These are phyloP conservation scores for Lytechinus pictus DNA, from an alignment of 35 echinoderm and acorn worm species.

Conservation along the genomic window DNA sequence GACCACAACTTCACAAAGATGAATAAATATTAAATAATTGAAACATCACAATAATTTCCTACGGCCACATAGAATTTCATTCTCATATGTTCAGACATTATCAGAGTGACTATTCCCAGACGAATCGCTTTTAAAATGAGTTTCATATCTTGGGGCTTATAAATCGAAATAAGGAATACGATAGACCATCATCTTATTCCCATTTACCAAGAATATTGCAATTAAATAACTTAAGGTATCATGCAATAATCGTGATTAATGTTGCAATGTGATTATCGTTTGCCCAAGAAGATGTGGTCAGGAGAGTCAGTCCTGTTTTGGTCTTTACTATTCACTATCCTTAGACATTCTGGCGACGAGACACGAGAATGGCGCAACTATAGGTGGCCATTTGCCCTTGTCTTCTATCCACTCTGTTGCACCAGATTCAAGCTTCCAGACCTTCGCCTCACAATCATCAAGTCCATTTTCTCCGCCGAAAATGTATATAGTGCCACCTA, in stretches of 20 bases:
- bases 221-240: not conserved
- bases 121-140: not conserved
- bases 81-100: not conserved
- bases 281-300: not conserved
- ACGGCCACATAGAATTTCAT: not conserved
- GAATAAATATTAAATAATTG: no score
- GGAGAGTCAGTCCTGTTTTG: not conserved
- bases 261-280: not conserved
- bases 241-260: not conserved
- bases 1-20: no score
- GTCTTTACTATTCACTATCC: slow-evolving; percentile 43
- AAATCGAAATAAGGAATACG: not conserved
- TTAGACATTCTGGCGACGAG: slow-evolving; percentile 90
- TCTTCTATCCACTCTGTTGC: slow-evolving; percentile 82
- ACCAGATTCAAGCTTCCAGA: slow-evolving; percentile 64
- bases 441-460: slow-evolving; percentile 63
- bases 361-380: slow-evolving; percentile 77
- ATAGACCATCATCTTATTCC: not conserved
- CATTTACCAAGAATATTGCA: not conserved
- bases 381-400: slow-evolving; percentile 72
- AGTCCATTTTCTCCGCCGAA: slow-evolving; percentile 85
- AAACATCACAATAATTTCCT: not conserved
- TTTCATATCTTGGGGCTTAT: not conserved
- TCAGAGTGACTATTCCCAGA: no score
- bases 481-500: slow-evolving; percentile 75